phyloP scores from a whole-genome alignment of 2,797 vertebrate genomes.

The Pseudochromis fuscus region DNA sequence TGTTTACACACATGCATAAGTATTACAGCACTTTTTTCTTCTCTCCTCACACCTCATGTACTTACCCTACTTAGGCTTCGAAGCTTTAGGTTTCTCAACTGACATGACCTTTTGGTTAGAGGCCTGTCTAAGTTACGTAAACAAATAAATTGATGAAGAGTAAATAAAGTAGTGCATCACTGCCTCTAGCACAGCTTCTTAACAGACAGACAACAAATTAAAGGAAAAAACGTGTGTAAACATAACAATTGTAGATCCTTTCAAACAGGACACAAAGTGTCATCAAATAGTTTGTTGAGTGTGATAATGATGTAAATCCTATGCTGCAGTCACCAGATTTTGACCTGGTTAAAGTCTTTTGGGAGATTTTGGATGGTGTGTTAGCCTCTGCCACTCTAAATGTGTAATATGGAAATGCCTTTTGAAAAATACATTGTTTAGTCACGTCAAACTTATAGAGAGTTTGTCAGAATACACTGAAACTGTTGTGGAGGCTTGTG shows the following conservation, averaged over 20 bases:
- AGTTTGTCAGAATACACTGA: background rate
- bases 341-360: background rate
- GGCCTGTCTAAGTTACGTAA: conserved; percentile 52
- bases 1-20: conserved; percentile 4
- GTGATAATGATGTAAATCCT: background rate
- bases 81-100: conserved; percentile 56
- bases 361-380: background rate
- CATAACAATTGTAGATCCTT: background rate
- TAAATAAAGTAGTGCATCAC: conserved; percentile 40
- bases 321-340: conserved; percentile 5
- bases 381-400: too few species aligned
- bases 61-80: conserved; percentile 42
- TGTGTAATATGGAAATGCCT: too few species aligned
- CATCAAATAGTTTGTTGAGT: background rate
- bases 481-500: background rate
- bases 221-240: conserved; percentile 51
- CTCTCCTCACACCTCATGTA: conserved; percentile 46
- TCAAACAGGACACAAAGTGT: background rate
- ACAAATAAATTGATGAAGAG: conserved; percentile 40
- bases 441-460: background rate
- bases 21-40: conserved; percentile 38
- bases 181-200: conserved; percentile 23
- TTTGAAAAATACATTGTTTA: too few species aligned
- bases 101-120: conserved; percentile 56
- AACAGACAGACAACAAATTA: conserved; percentile 45